Percentiles rank a stretch among this genome's conserved stretches.
Conservation (phyloP, 2,797 vertebrate genomes). For the Ciconia nigra region DNA sequence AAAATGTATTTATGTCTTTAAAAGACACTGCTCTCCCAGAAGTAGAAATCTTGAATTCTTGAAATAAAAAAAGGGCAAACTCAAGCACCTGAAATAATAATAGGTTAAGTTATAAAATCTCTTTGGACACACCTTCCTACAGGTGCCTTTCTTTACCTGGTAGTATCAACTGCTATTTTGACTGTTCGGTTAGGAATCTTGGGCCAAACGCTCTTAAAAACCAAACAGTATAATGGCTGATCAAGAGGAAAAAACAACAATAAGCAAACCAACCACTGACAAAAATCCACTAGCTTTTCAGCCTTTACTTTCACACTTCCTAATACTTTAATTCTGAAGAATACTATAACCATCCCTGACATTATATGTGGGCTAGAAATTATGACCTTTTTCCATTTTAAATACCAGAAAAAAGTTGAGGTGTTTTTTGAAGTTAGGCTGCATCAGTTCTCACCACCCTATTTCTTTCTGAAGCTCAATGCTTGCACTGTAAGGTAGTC, state of each 20-base stretch:
- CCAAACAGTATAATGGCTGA: neutral
- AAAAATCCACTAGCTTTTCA: neutral
- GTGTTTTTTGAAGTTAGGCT: neutral
- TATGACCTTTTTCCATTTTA: neutral
- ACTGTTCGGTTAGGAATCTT: neutral
- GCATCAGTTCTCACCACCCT: neutral
- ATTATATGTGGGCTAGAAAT: neutral
- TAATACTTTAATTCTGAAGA: neutral
- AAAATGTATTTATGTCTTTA: neutral
- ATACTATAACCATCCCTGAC: neutral
- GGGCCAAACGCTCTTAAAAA: neutral
- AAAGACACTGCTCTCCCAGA: neutral
- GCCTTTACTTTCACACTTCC: neutral
- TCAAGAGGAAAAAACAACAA: rapidly evolving
- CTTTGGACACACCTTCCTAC: rapidly evolving
- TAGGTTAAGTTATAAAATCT: neutral
- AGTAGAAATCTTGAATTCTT: neutral
- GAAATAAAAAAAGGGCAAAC: neutral
- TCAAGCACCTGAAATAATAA: neutral
- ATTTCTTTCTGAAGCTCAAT: neutral
- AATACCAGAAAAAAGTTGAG: neutral
- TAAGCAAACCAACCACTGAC: neutral
- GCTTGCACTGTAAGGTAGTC: neutral
- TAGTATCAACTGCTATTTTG: neutral
- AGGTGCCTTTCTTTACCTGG: neutral